phyloP scores from a whole-genome alignment of 2,797 vertebrate genomes.

The Siniperca obscura region DNA sequence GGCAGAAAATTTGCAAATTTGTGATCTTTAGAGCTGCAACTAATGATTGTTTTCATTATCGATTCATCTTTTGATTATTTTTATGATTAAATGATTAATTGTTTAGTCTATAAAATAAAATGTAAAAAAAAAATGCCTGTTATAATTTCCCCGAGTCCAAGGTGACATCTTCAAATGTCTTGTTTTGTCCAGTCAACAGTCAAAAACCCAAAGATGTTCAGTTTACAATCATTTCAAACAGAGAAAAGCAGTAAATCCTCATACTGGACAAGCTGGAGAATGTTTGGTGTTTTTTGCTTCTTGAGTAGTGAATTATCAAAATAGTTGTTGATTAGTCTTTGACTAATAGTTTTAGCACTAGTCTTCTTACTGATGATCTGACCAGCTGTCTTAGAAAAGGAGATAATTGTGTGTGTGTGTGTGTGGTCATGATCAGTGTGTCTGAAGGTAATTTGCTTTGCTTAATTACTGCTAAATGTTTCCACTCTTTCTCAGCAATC shows the following conservation, averaged over 20 bases:
- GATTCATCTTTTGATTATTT: neutral
- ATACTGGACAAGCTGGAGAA: neutral
- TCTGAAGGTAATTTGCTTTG: neutral
- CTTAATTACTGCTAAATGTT: constrained; percentile 19
- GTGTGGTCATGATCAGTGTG: neutral
- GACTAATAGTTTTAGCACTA: neutral
- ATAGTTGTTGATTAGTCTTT: too few species aligned
- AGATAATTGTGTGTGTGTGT: too few species aligned
- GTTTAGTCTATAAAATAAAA: neutral
- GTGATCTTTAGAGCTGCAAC: neutral
- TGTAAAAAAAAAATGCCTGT: neutral
- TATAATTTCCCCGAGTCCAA: neutral
- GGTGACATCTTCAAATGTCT: neutral
- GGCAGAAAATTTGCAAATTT: too few species aligned
- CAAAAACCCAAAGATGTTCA: neutral
- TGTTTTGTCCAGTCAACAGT: neutral
- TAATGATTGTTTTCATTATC: neutral
- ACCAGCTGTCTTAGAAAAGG: neutral
- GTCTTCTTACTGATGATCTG: neutral
- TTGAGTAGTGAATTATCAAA: too few species aligned
- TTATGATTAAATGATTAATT: neutral
- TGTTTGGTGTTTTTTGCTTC: neutral
- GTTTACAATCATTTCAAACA: neutral
- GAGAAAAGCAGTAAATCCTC: neutral
- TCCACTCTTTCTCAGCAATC: constrained; percentile 87